Evolutionary conservation across 1,140 invertebrate species (phyloP).

Genomic region (Neodiprion lecontei): DNA sequence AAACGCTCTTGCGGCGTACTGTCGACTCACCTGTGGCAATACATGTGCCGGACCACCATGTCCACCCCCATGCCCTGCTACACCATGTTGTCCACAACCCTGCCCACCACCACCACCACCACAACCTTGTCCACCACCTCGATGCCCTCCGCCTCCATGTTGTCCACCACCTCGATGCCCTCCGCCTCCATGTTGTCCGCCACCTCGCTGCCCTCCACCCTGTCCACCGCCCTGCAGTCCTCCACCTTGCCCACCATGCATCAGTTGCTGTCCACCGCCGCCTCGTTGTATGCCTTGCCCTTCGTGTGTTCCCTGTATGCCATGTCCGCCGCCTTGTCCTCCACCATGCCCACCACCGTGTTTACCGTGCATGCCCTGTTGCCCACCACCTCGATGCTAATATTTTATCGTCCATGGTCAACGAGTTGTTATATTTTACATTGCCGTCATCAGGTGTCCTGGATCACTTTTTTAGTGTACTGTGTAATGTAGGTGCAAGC

Average conservation of each 20-base stretch:
- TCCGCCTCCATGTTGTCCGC: constrained; percentile 19
- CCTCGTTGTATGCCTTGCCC: constrained; percentile 11
- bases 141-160: constrained; percentile 16
- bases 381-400: background rate
- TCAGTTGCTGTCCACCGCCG: constrained; percentile 16
- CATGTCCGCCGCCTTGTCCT: constrained; percentile 13
- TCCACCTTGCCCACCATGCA: constrained; percentile 18
- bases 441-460: background rate
- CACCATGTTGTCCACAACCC: constrained; percentile 13
- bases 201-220: background rate
- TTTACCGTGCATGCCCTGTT: constrained; percentile 12
- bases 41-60: constrained; percentile 10
- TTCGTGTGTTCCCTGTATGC: background rate
- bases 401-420: background rate
- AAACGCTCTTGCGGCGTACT: constrained; percentile 45
- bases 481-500: too few species aligned
- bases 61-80: constrained; percentile 16
- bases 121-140: background rate
- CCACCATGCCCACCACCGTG: background rate
- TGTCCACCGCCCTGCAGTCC: constrained; percentile 17
- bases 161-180: constrained; percentile 21
- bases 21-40: constrained; percentile 38
- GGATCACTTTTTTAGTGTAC: background rate
- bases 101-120: background rate
- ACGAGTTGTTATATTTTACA: background rate